Evolutionary conservation across 2,797 vertebrate species (phyloP).

Genomic region (Meriones psammophilus): DNA sequence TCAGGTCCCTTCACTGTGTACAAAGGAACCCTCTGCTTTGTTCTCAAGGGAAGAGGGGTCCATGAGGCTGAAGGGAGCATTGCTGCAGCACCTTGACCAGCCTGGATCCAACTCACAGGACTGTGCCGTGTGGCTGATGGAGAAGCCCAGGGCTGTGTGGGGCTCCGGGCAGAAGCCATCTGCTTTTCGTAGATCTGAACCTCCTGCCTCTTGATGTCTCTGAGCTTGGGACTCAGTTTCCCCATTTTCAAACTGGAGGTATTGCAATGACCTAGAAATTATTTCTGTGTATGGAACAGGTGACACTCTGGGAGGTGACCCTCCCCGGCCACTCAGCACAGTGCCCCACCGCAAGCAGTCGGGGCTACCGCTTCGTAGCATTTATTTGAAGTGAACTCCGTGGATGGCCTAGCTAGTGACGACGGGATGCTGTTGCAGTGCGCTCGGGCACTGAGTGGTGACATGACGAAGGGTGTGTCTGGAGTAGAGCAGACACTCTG

Average conservation of each 20-base stretch:
- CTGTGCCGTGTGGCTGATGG: rapidly evolving
- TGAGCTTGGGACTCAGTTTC: neutral
- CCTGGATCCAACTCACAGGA: neutral
- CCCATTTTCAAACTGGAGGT: neutral
- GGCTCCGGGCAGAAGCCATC: neutral
- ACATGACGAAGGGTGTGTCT: neutral
- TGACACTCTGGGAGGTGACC: neutral
- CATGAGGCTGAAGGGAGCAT: neutral
- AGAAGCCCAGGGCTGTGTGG: neutral
- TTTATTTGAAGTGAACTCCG: neutral
- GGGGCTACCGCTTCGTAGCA: rapidly evolving
- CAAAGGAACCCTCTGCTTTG: neutral
- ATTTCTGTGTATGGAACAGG: neutral
- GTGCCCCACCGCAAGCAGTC: rapidly evolving
- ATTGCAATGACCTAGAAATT: rapidly evolving
- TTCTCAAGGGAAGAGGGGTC: neutral
- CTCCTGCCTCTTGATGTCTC: neutral
- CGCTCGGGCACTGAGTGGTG: neutral
- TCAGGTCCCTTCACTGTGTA: neutral
- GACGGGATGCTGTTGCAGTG: neutral
- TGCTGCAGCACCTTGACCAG: neutral
- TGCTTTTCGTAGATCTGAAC: neutral
- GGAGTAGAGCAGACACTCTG: neutral
- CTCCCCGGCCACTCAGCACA: neutral
- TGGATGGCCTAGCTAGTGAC: neutral